Base-by-base conservation (phyloP, 2,797 vertebrate genomes). In the Esox masquinongy region DNA sequence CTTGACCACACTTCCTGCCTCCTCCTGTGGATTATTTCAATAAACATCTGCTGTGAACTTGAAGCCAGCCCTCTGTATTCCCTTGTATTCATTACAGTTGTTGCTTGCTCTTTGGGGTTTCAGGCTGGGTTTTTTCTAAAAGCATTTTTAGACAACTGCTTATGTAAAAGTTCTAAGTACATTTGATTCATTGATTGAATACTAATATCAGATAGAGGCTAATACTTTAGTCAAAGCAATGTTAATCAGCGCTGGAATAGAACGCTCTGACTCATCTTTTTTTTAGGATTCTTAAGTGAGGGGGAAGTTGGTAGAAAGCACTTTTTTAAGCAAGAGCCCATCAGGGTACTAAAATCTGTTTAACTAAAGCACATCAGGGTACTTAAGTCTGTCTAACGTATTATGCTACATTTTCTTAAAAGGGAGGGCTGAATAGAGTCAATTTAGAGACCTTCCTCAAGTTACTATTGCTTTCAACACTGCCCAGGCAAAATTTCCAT, bases 401-500 rank as follows among this genome's bases (percentile, higher is more conserved):
- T 61, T 61, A 22, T 61, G 53, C 56, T 61, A 8, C 56, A 59
- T 22, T 59, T 59, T 59, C n/a, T 22, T 7, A 2, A 14, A 14
- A 11, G 43, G 22, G 11, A 61, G 22, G 11, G 22, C n/a, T 56
- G 22, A 24, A 61, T 47, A 47, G 16, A 59, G n/a, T 59, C 53
- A 0, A 3, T 59, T 8, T 59, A 8, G 56, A 11, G 24, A 61
- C 56, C 56, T 14, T 24, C 22, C 56, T 9, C 1, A 24, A 3
- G 22, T 61, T 61, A 6, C 11, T 61, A 24, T 24, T 24, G 22
- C 56, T 24, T 5, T 24, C 14, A 0, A 19, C 74, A 22, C n/a
- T 39, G 19, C 11, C 15, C 70, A 12, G 61, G 8, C 72, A 73
- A 26, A 39, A 73, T 90, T 91, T 92, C 78, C 85, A 87, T 89